Base-by-base conservation (phyloP, 1,140 invertebrate species). In the Sitophilus oryzae region DNA sequence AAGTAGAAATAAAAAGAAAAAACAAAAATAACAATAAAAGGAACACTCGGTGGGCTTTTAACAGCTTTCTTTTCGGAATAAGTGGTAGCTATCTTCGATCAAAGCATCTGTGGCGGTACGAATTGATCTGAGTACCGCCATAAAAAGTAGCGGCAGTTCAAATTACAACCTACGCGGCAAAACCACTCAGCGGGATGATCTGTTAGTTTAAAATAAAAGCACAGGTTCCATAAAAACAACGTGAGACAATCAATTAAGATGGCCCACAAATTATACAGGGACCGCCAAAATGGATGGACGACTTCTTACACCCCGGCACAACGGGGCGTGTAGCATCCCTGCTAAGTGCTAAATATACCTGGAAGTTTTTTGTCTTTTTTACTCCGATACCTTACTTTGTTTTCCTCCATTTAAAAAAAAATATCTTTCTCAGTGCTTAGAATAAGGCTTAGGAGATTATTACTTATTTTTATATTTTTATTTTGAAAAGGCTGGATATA, bases 181-280 rank as follows among this genome's bases (percentile, higher is more conserved):
- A 62, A 62, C 59, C 62, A 64, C 60, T 64, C 60, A 64, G 59
- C 50, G 57, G 60, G 48, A 52, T 55, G 54, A 64, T 60, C 50
- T 60, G 56, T 61, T 64, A 56, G 60, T 64, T 57, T 54, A 64
- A 64, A 60, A 64, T 61, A 62, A 62, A 64, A 62, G 61, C 55
- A 58, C 37, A 45, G 51, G 56, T 37, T 44, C 51, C 53, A 41
- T 62, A 62, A 64, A 61, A 64, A 63, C 62, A 64, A 64, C 62
- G 59, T 56, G 58, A 57, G 62, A 64, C 62, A 64, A 59, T 53
- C 57, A 62, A 62, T 62, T 61, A 60, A 20, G 34, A 43, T 14
- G 36, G 15, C 53, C 61, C 58, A 64, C 50, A 57, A 64, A 64
- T 64, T 63, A 62, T 51, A 50, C 25, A 3, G 38, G 45, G 25